Evolutionary conservation across 2,113 vertebrate genomes (phyloP), one percentile per base, ranked within the genome.

Genomic region (Halcyon malimbica): DNA sequence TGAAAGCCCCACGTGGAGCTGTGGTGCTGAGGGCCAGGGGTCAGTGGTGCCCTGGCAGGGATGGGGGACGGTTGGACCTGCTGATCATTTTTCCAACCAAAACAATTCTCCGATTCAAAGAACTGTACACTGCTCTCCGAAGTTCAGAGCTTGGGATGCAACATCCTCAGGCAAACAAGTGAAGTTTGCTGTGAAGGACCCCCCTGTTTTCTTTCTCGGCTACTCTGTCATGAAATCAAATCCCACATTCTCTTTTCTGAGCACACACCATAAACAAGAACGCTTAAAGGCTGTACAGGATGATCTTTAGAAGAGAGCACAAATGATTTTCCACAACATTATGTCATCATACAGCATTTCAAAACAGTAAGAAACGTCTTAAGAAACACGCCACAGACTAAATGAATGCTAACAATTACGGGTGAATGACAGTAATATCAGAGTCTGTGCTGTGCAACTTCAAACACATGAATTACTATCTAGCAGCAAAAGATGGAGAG

Each of bases 401-500:
- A 88, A 78, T 1, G 21, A 96, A 56, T 37, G 54, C 92, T 20
- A 64, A 69, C 6, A 9, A 76, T 64, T 60, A 44, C 68, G 12
- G 4, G 68, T 60, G 90, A 91, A n/a, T 31, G 92, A 92, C 16
- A 16, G 86, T 26, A 86, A 83, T 16, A 35, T 0, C 6, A 64
- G 80, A 92, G 64, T 2, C 67, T 65, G 81, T 4, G 9, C 53
- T 14, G 78, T 13, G 77, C 28, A 78, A 73, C 80, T 71, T 64
- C 91, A 81, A 75, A 83, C 80, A 76, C 86, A 62, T 5, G 62
- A 87, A 87, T 62, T 82, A 85, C 81, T 65, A 87, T 13, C 87
- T 65, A 79, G 81, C 70, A 89, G 62, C 64, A 79, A 65, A 94
- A 94, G 87, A 75, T 48, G 77, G 51, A 93, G 83, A 95, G 84